phyloP scores from a whole-genome alignment of 1,140 invertebrate genomes.

The Eriocheir sinensis region DNA sequence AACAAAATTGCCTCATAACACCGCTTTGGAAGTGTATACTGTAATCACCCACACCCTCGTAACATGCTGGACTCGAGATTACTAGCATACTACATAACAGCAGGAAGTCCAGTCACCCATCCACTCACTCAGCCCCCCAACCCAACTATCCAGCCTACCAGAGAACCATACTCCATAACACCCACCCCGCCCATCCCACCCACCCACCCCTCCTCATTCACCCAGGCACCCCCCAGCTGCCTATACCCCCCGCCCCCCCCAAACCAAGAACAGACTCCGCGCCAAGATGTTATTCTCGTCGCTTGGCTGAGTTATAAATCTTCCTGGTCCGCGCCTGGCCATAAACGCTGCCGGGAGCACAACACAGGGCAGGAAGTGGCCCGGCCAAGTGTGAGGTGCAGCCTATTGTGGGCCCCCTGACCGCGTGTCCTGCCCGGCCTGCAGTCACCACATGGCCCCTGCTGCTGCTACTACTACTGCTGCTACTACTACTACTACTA shows the following conservation, averaged over 20 bases:
- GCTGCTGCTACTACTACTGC: too few species aligned
- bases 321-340: neutral
- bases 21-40: neutral
- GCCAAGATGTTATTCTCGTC: constrained; percentile 12
- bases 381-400: constrained; percentile 19
- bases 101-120: too few species aligned
- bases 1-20: neutral
- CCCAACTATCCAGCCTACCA: too few species aligned
- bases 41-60: neutral
- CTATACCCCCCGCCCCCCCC: neutral
- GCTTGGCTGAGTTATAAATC: neutral
- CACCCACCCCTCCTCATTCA: neutral
- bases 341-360: constrained; percentile 19
- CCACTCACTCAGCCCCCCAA: too few species aligned
- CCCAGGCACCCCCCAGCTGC: neutral
- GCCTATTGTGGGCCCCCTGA: neutral
- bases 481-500: too few species aligned
- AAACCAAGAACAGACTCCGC: constrained; percentile 7
- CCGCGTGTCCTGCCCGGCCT: neutral
- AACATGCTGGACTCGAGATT: too few species aligned
- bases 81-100: too few species aligned
- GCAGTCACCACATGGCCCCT: neutral
- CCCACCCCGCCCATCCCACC: neutral
- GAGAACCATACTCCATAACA: neutral
- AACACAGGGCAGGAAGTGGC: constrained; percentile 11